A percentile compares a stretch with the other conserved stretches of the same genome.
Conservation (phyloP, 2,113 vertebrate species). For the Odobenus rosmarus region DNA sequence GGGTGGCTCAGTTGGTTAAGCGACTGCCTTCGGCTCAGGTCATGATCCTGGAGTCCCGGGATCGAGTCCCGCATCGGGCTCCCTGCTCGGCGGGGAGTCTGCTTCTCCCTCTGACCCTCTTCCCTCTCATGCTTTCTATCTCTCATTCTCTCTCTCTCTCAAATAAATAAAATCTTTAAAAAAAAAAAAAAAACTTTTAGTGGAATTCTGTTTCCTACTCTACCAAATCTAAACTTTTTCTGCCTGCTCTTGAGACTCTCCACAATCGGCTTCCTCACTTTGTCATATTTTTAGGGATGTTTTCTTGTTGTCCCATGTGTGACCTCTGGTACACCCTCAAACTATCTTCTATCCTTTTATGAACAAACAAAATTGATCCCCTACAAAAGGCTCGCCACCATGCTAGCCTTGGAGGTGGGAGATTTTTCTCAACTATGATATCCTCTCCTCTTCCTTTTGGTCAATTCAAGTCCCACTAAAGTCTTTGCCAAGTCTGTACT, state of each 20-base stretch:
- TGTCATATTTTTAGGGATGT: not conserved
- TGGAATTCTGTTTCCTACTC: not conserved
- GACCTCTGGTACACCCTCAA: rapidly evolving
- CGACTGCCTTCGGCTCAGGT: no score
- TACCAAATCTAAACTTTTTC: not conserved
- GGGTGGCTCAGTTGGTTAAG: no score
- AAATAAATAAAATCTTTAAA: no score
- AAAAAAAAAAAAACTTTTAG: not conserved
- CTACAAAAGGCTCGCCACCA: not conserved
- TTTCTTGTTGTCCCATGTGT: not conserved
- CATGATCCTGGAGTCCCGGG: no score
- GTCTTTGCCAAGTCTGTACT: not conserved
- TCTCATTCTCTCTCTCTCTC: no score
- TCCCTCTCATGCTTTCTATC: no score
- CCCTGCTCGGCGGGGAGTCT: no score
- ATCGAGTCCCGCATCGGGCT: no score
- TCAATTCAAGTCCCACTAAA: not conserved
- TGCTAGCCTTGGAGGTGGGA: not conserved
- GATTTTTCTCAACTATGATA: not conserved
- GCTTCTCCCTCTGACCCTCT: no score
- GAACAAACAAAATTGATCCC: not conserved
- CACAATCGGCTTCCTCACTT: not conserved
- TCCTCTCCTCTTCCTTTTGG: not conserved
- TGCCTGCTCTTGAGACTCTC: not conserved
- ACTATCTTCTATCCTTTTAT: not conserved